Conservation (phyloP, 2,888 invertebrate genomes). For the Abrostola triplasia region DNA sequence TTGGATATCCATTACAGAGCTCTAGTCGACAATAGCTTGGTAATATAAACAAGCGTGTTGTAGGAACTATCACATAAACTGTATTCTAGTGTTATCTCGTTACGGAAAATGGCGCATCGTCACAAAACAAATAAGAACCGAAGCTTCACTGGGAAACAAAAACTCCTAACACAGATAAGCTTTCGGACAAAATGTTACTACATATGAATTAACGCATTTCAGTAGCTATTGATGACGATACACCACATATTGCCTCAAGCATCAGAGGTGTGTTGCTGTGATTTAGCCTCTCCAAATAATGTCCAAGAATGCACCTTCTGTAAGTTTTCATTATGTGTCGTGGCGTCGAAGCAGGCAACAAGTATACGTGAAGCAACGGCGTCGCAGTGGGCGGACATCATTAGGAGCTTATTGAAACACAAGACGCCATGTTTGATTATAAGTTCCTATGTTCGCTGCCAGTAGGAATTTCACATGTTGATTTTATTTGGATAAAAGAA, state of each 20-base stretch:
- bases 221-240: too few species aligned
- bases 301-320: constrained; percentile 24
- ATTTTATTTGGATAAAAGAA: neutral
- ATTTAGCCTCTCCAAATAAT: neutral
- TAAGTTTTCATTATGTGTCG: constrained; percentile 43
- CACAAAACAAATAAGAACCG: constrained; percentile 3
- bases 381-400: constrained; percentile 63
- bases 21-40: constrained; percentile 35
- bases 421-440: constrained; percentile 51
- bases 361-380: constrained; percentile 49
- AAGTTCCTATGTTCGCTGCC: constrained; percentile 14
- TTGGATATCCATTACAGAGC: constrained; percentile 40
- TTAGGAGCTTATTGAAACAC: constrained; percentile 67
- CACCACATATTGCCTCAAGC: neutral
- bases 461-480: neutral
- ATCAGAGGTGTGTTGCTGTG: neutral
- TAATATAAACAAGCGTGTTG: constrained; percentile 41
- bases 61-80: constrained; percentile 58
- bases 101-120: constrained; percentile 43
- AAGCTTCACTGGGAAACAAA: constrained; percentile 26
- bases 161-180: neutral
- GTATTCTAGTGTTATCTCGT: constrained; percentile 60
- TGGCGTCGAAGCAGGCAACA: constrained; percentile 51
- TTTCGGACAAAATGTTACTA: neutral
- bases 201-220: neutral